Base-by-base conservation (phyloP, 2,888 invertebrate genomes). In the Tupiocoris notatus region DNA sequence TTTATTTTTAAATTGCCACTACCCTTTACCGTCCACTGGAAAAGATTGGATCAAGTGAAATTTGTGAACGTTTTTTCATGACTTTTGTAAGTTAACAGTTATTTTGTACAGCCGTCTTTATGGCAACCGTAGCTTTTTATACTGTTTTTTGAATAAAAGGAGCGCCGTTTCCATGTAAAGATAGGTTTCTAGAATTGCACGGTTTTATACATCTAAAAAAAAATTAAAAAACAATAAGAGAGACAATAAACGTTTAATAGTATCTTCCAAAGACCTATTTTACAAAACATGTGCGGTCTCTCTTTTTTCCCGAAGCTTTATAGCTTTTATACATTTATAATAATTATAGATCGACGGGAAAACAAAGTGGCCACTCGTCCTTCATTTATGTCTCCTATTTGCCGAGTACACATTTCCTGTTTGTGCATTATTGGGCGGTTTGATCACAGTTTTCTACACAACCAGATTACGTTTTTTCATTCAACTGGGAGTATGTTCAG, bases 41-140 rank as follows among this genome's bases (percentile, higher is more conserved):
- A 39, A 59, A 70, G 59, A 58, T 70, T 24, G 70, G 70, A 70
- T 70, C 70, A 70, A 70, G 39, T 59, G 70, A 58, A 59, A 70
- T 18, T 22, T 18, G 57, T 59, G 17, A 70, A 70, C 70, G 24
- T 58, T 70, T 67, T 58, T 70, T 70, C 59, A 59, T 24, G 68
- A 70, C 57, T 70, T 70, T 59, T 70, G 59, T 70, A 70, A 25
- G 59, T 23, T 70, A 58, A 58, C 54, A 3, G 17, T 70, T 70
- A 70, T 59, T 70, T 70, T 70, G 24, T 70, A 70, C 25, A 59
- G 24, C 6, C 39, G 39, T 39, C 59, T 59, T 57, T 23, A 23
- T 68, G 58, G 68, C 57, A 21, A 57, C 57, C 59, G 70, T 70
- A 70, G 70, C 70, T 70, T 70, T 70, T 70, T 70, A 70, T 70